phyloP scores from a whole-genome alignment of 2,113 vertebrate genomes.

The Actenoides hombroni region DNA sequence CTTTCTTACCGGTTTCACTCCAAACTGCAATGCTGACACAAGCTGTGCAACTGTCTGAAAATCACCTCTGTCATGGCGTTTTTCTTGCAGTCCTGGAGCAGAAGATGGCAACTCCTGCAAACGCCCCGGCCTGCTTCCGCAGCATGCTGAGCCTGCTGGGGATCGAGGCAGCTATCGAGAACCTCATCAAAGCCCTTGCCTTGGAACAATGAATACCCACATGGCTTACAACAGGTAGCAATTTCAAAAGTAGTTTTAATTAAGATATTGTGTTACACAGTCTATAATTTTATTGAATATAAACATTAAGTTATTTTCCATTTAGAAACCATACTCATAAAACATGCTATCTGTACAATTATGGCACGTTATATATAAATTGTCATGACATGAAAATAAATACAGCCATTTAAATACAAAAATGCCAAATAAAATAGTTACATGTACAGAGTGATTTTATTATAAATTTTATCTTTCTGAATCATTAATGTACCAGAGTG shows the following conservation, averaged over 20 bases:
- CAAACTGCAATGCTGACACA: accelerated
- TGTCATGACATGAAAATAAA: slow-evolving; percentile 88
- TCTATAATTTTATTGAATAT: slow-evolving; percentile 81
- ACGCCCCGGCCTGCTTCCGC: slow-evolving; percentile 70
- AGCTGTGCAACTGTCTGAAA: accelerated
- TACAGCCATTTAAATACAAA: slow-evolving; percentile 89
- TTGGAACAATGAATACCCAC: background rate
- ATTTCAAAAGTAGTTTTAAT: slow-evolving; percentile 57
- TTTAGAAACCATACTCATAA: slow-evolving; percentile 76
- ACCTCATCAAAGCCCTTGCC: slow-evolving; percentile 70
- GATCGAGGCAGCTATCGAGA: slow-evolving; percentile 80
- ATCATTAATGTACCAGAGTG: slow-evolving; percentile 69
- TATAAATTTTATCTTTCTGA: slow-evolving; percentile 64
- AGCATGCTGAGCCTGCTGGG: slow-evolving; percentile 78
- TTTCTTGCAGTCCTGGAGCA: slow-evolving; percentile 73
- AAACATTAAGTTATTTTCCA: slow-evolving; percentile 79
- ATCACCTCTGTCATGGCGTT: accelerated
- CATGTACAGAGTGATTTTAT: slow-evolving; percentile 62
- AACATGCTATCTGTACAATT: slow-evolving; percentile 75
- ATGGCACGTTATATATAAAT: slow-evolving; percentile 74
- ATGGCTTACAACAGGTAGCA: background rate
- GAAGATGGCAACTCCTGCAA: slow-evolving; percentile 11
- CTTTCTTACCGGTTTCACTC: background rate
- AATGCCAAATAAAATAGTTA: slow-evolving; percentile 78
- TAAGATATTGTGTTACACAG: slow-evolving; percentile 24